Base-by-base conservation (phyloP, 1,140 invertebrate genomes). In the Drosophila kurseongensis region DNA sequence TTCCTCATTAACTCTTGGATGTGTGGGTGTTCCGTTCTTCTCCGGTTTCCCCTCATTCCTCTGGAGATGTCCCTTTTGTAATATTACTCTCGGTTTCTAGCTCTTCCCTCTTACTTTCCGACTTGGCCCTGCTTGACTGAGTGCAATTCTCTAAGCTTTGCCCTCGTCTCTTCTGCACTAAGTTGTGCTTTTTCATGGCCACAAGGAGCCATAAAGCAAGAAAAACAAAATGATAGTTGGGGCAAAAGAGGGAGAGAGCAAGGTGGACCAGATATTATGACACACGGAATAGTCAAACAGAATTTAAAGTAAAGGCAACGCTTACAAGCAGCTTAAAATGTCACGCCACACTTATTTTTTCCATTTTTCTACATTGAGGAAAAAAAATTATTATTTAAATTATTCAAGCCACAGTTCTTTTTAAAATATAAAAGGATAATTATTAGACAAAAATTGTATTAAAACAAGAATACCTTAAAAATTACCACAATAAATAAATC, bases 281-380 rank as follows among this genome's bases (percentile, higher is more conserved):
- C 82, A 86, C 82, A 82, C 73, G 78, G 63, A 72, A 78, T 78
- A 68, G 69, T 67, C 47, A 50, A 65, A 78, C 57, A 47, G 71
- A 44, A 59, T 78, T 86, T 75, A 85, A 85, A 81, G 56, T 42
- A 77, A 78, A 80, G 71, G 56, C 68, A 60, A 32, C 71, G 78
- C 81, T 85, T 86, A 85, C 81, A 85, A 80, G 56, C 77, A 80
- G 81, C 78, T 85, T 85, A 85, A 80, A 85, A 67, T 71, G 72
- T 50, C 38, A 50, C 44, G 54, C 40, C 29, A 47, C 65, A 36
- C 16, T 47, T 45, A 29, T 18, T 48, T 12, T 55, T 67, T 40
- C 47, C 14, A 16, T 40, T 32, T 62, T 10, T 14, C 14, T 27
- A 4, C 54, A 65, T 13, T 16, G 60, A 12, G 38, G 41, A 5